Base-by-base conservation (phyloP, 2,797 vertebrate species). In the Danionella dracula region DNA sequence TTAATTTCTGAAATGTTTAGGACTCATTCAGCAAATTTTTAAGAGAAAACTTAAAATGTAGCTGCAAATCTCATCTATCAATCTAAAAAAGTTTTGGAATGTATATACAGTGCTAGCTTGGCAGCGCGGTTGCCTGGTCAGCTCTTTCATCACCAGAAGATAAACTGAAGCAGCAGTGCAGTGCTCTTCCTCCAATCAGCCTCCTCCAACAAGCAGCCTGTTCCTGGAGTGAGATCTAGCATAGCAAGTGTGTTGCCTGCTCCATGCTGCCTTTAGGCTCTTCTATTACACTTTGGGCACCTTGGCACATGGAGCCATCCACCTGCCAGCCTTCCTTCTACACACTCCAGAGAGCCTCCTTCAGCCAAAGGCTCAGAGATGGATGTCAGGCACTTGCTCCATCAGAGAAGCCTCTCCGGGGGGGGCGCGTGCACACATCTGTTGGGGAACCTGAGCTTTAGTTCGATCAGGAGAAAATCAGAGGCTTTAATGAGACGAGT, bases 161-260 rank as follows among this genome's bases (percentile, higher is more conserved):
- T 46, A 29, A 59, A 60, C 41, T 37, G 53, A 57, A 64, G 31
- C 29, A 31, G 40, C 29, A 45, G 20, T 37, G 23, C 15, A 35
- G 38, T 44, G 54, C 23, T 23, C 27, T 46, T 66, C 48, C 34
- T 68, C 71, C 54, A 67, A 74, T 63, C 48, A 58, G 63, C 71
- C 66, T 68, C 41, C 29, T 27, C 35, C 59, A 56, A 70, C 55
- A 46, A 63, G 42, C 9, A 48, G 56, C 49, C 55, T 65, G 38
- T 71, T 76, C 71, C 66, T 38, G 15, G 11, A 64, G 19, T 2
- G 40, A 74, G 32, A 57, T 48, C 50, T 10, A 46, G 50, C 23
- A 50, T 50, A 51, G 16, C 68, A 34, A 50, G 59, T 17, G 41
- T 46, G 56, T 38, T 20, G 37, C 21, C 29, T 19, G 50, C 27